Conservation (phyloP, 23 tunicate species). For the Botrylloides violaceus region DNA sequence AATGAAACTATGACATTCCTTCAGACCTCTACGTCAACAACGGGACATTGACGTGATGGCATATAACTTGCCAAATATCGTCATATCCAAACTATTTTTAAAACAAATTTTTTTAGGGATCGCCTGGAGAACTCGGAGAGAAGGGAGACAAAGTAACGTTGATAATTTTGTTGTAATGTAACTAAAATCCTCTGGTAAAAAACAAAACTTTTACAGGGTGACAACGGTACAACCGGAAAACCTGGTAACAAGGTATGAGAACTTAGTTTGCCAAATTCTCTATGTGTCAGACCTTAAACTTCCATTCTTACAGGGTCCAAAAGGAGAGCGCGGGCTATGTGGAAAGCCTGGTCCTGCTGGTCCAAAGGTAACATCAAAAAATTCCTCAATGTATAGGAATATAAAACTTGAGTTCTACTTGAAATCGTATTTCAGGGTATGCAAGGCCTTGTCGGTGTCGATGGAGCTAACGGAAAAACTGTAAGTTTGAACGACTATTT, state of each 20-base stretch:
- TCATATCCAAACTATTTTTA: too few relatives aligned
- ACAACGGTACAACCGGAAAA: background rate
- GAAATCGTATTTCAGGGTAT: constrained; percentile 24
- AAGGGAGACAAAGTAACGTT: constrained; percentile 26
- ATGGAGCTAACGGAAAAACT: constrained; percentile 27
- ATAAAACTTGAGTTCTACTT: too few relatives aligned
- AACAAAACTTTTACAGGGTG: background rate
- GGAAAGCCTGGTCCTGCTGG: constrained; percentile 93
- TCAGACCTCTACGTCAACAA: too few relatives aligned
- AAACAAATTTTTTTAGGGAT: constrained; percentile 11
- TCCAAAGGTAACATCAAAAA: constrained; percentile 2
- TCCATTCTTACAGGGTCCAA: constrained; percentile 61
- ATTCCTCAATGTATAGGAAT: too few relatives aligned
- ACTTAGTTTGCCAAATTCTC: too few relatives aligned
- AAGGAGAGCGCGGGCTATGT: constrained; percentile 53
- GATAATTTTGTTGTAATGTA: background rate
- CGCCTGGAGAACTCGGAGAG: constrained; percentile 25
- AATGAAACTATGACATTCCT: too few relatives aligned
- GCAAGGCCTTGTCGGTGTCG: constrained; percentile 23
- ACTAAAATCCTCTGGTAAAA: background rate
- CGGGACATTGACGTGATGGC: too few relatives aligned
- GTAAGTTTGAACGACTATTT: too few relatives aligned
- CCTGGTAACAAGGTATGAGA: background rate
- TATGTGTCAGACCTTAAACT: too few relatives aligned
- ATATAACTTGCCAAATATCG: too few relatives aligned